Evolutionary conservation across 2,888 invertebrate species (phyloP), one percentile per base, ranked within the genome.

Genomic region (Galerucella nymphaeae): DNA sequence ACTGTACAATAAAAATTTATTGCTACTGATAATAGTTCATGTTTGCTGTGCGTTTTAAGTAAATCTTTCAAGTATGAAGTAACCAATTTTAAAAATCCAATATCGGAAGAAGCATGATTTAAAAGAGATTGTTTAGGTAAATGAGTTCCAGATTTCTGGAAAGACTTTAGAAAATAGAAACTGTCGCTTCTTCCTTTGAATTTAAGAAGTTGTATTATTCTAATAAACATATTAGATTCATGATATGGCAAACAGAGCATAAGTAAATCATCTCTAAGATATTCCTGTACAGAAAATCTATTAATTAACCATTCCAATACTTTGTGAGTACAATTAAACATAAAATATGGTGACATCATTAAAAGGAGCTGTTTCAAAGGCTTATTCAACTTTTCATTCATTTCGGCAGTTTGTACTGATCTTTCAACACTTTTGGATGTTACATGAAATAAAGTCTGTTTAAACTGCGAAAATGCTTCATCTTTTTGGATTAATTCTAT

Each of bases 281-380:
- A 98, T 68, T 94, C 90, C 81, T 99, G 94, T 74, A 99, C 93
- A 77, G 93, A 92, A 84, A 93, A 98, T 79, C 97, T 91, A 82
- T 95, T 91, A 61, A 99, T 91, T 3, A 99, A 89, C 98, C 98
- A 99, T 88, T 99, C 99, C 62, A 99, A 85, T 2, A 96, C 93
- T 88, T 97, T 96, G 78, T 97, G 96, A 0, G 96, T 91, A 9
- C 93, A 90, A 80, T 93, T 94, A 0, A 97, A 87, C 65, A 96
- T 88, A 79, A 99, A 93, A 84, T 97, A 98, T 0, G 99, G 99
- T 1, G 97, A 95, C 5, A 98, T 80, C 50, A 92, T 89, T 2
- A 93, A 86, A 0, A 99, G 87, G 86, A 98, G 98, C 76, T 91
- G 92, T 68, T 91, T 90, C 23, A 99, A 93, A 4, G 89, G 90